Percentiles rank a stretch among this genome's conserved stretches.
Conservation (phyloP, 2,113 vertebrate species). For the Penelope pileata region DNA sequence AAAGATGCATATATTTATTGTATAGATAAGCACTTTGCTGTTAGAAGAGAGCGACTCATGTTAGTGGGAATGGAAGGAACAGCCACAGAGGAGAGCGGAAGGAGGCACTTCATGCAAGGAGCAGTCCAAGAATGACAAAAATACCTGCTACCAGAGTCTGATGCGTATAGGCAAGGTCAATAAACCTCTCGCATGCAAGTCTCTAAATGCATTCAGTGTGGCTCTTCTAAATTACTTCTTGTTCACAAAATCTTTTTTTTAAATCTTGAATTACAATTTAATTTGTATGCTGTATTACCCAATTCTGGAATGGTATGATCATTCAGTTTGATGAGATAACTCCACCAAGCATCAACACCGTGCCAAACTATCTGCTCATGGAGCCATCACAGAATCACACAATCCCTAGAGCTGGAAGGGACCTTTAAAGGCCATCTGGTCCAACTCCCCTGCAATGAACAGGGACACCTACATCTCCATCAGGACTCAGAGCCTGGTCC, state of each 20-base stretch:
- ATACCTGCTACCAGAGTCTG: rapidly evolving
- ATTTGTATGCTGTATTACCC: rapidly evolving
- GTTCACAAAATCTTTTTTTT: background rate
- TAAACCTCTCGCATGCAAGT: background rate
- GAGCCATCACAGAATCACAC: no score
- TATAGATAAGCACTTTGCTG: background rate
- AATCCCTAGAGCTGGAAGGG: no score
- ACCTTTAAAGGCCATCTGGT: no score
- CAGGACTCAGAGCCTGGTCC: no score
- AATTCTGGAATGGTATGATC: background rate
- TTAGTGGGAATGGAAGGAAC: background rate
- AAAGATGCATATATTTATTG: background rate
- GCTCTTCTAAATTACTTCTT: background rate
- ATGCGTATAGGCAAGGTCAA: background rate
- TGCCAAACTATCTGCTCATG: background rate
- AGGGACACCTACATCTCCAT: no score
- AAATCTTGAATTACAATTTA: background rate
- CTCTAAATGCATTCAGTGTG: background rate
- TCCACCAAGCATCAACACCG: background rate
- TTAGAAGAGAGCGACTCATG: background rate
- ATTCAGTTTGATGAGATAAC: background rate
- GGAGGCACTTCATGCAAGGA: background rate
- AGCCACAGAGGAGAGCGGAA: background rate
- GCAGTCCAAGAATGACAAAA: background rate
- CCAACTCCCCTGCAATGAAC: no score